Percentiles rank a stretch among this genome's conserved stretches.
Conservation (phyloP, 1,140 invertebrate genomes). For the Drosophila sucinea region DNA sequence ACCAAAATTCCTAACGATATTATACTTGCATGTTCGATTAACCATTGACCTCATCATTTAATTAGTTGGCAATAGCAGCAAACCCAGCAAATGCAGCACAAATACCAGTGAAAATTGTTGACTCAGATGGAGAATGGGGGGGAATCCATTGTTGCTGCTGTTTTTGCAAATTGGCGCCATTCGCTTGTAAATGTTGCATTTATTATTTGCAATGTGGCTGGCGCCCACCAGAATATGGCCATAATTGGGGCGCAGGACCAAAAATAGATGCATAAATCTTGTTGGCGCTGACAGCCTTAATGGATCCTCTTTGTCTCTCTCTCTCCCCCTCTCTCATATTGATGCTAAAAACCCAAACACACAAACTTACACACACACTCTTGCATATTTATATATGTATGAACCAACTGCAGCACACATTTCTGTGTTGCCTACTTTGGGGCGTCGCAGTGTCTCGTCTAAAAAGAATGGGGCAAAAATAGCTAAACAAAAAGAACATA, state of each 20-base stretch:
- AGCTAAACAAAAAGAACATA: not conserved
- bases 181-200: constrained; percentile 30
- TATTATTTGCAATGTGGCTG: constrained; percentile 30
- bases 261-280: constrained; percentile 59
- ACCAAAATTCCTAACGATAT: not conserved
- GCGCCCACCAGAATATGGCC: constrained; percentile 32
- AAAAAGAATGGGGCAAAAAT: not conserved
- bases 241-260: constrained; percentile 55
- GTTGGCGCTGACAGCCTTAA: constrained; percentile 46
- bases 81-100: no score
- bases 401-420: not conserved
- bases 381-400: not conserved
- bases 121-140: not conserved
- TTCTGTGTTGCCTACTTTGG: constrained; percentile 49
- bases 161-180: constrained; percentile 20
- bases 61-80: not conserved
- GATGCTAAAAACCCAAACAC: constrained; percentile 10
- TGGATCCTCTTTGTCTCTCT: constrained; percentile 29
- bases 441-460: constrained; percentile 7
- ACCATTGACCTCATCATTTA: not conserved
- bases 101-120: not conserved
- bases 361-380: not conserved
- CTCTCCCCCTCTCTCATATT: constrained; percentile 11
- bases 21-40: not conserved
- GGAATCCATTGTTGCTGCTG: not conserved